phyloP scores from a whole-genome alignment of 2,113 vertebrate species.

The Pongo pygmaeus region DNA sequence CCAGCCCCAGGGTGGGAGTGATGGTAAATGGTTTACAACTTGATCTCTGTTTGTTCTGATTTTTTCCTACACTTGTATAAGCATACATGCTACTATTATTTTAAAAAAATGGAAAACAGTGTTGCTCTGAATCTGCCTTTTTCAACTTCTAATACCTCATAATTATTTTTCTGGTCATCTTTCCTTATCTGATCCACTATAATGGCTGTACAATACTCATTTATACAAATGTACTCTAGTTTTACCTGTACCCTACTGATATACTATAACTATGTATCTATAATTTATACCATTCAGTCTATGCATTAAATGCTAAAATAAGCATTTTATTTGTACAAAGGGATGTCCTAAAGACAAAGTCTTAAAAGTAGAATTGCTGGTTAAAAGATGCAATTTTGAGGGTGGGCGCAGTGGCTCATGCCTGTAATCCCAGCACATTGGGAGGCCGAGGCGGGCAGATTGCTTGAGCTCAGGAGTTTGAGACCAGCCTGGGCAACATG shows the following conservation, averaged over 20 bases:
- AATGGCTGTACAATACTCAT: background rate
- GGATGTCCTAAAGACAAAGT: constrained; percentile 17
- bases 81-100: background rate
- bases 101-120: background rate
- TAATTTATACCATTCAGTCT: background rate
- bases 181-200: background rate
- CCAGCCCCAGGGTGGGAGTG: background rate
- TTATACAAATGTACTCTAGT: background rate
- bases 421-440: no score
- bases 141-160: background rate
- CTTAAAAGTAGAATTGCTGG: background rate
- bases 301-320: background rate
- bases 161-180: background rate
- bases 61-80: background rate
- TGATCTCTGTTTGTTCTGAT: background rate
- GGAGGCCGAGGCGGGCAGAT: no score
- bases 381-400: background rate
- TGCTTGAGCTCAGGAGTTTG: no score
- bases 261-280: background rate
- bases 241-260: background rate
- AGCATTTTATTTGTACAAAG: background rate
- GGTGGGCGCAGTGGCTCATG: no score
- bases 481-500: no score
- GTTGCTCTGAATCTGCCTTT: background rate
- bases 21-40: background rate